Conservation (phyloP, 2,888 invertebrate genomes). For the Drosophila nigricruria region DNA sequence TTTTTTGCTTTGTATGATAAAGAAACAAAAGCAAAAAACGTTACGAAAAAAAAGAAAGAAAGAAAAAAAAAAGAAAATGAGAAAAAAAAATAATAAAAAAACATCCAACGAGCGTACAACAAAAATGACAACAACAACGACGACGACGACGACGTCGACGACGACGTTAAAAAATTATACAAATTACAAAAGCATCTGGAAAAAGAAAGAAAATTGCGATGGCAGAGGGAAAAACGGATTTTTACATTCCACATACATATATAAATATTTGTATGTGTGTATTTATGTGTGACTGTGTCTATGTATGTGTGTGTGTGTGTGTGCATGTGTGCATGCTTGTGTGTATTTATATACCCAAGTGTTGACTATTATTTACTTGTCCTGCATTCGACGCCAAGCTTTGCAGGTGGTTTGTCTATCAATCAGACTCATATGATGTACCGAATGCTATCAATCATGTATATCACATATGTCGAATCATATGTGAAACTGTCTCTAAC, state of each 20-base stretch:
- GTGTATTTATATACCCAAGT: conserved; percentile 15
- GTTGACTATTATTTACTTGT: conserved; percentile 28
- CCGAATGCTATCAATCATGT: neutral
- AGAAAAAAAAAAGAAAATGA: conserved; percentile 24
- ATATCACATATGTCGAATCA: neutral
- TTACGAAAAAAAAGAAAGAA: conserved; percentile 38
- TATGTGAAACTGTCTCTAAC: neutral
- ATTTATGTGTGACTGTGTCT: neutral
- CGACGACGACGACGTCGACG: conserved; percentile 32
- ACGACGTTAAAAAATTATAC: conserved; percentile 79
- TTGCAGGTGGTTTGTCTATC: neutral
- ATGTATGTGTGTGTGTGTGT: conserved; percentile 2
- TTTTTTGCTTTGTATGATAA: conserved; percentile 64
- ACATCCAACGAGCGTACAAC: conserved; percentile 41
- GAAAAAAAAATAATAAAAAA: conserved; percentile 30
- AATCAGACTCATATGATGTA: neutral
- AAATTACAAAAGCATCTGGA: conserved; percentile 73
- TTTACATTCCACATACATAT: conserved; percentile 38
- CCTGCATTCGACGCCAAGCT: conserved; percentile 4
- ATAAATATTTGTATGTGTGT: neutral
- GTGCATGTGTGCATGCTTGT: conserved; percentile 20
- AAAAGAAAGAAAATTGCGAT: conserved; percentile 65
- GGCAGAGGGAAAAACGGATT: conserved; percentile 66
- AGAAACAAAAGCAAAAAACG: conserved; percentile 66
- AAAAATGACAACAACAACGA: conserved; percentile 34